Conservation (phyloP, 2,888 invertebrate species). For the Palloptera scutellata region DNA sequence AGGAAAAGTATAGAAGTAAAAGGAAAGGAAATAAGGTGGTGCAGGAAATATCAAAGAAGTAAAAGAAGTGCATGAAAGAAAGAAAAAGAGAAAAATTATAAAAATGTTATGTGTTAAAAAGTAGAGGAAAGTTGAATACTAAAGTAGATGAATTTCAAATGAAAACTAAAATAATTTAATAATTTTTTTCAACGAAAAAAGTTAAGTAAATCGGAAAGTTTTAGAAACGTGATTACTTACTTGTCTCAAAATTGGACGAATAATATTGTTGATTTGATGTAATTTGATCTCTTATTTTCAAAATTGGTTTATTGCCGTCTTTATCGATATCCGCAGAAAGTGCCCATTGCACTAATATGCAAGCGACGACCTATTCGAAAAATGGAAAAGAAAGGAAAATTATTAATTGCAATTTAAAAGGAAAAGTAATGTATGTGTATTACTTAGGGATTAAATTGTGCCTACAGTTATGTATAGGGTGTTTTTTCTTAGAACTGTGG, state of each 20-base stretch:
- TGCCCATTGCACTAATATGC: constrained; percentile 62
- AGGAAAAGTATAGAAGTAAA: background rate
- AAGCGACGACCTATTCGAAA: constrained; percentile 63
- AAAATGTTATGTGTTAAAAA: background rate
- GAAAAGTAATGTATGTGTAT: too few species aligned
- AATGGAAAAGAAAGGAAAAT: constrained; percentile 14
- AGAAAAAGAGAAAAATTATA: constrained; percentile 10
- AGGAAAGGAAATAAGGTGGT: constrained; percentile 3
- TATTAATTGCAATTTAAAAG: too few species aligned
- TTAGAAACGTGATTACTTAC: constrained; percentile 66
- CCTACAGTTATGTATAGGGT: too few species aligned
- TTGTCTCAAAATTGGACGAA: constrained; percentile 78
- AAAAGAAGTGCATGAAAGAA: constrained; percentile 1
- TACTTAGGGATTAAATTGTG: too few species aligned
- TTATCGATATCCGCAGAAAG: constrained; percentile 57
- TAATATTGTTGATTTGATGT: constrained; percentile 77
- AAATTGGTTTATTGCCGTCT: constrained; percentile 71
- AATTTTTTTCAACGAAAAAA: too few species aligned
- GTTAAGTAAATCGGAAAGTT: background rate
- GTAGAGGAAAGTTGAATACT: too few species aligned
- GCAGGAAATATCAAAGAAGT: background rate
- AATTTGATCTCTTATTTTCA: constrained; percentile 76
- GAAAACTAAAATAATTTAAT: background rate
- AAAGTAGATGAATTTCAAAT: constrained; percentile 6
- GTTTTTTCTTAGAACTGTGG: too few species aligned